These are phyloP conservation scores for Desoria tigrina DNA, from an alignment of 2,888 invertebrate genomes.

Conservation along the genomic window DNA sequence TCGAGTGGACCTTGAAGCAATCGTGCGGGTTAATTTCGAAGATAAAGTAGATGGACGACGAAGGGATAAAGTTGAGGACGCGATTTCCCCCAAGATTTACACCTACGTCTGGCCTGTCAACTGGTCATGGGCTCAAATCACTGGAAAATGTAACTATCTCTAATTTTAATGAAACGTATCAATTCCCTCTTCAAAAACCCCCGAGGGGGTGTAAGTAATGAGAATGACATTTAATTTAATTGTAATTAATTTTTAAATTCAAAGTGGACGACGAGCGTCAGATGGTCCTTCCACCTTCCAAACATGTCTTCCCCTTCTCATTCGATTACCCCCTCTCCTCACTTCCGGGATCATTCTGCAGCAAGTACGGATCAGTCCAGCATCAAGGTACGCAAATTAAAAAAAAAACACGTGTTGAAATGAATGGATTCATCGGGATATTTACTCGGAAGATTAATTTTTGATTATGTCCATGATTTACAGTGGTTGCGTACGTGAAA, in stretches of 20 bases:
- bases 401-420: no score
- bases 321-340: constrained; percentile 31
- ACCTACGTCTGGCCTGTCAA: constrained; percentile 43
- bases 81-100: constrained; percentile 32
- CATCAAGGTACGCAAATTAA: no score
- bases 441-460: no score
- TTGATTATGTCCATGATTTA: no score
- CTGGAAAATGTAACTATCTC: constrained; percentile 35
- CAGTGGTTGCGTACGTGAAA: constrained; percentile 31
- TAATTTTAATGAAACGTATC: no score
- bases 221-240: no score
- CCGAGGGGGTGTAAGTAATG: no score
- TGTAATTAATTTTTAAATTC: constrained; percentile 1
- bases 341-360: constrained; percentile 34
- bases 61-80: constrained; percentile 22
- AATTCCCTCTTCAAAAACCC: background rate
- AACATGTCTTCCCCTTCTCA: constrained; percentile 38
- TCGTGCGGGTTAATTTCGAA: constrained; percentile 32
- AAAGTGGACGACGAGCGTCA: constrained; percentile 31
- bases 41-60: constrained; percentile 29
- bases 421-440: no score
- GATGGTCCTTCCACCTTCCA: constrained; percentile 35
- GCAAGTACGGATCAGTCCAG: constrained; percentile 30
- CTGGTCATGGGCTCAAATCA: constrained; percentile 41
- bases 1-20: constrained; percentile 35